Conservation (phyloP, 2,888 invertebrate genomes). For the Drosophila stalkeri region DNA sequence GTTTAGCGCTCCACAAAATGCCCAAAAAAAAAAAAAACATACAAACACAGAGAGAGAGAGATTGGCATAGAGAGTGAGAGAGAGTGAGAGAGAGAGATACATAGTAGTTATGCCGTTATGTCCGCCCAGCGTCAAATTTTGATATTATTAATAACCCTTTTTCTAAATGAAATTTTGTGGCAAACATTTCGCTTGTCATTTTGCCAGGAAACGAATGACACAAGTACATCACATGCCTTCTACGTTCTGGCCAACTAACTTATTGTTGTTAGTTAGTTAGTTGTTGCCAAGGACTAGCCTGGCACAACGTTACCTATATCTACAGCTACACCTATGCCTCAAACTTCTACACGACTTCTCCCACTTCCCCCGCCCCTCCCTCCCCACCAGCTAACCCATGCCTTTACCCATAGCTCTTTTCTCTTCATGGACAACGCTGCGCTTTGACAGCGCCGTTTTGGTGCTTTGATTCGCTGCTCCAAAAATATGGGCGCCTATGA, state of each 20-base stretch:
- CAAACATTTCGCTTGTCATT: constrained; percentile 76
- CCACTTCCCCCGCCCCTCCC: neutral
- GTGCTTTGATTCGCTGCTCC: constrained; percentile 68
- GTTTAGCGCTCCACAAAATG: constrained; percentile 64
- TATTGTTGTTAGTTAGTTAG: constrained; percentile 34
- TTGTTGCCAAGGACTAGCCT: constrained; percentile 34
- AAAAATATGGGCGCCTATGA: constrained; percentile 60
- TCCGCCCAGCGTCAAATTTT: constrained; percentile 67
- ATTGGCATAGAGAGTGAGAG: neutral
- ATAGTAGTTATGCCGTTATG: constrained; percentile 27
- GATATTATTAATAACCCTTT: constrained; percentile 78
- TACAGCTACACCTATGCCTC: neutral
- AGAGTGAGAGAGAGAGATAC: neutral
- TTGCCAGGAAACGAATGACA: constrained; percentile 74
- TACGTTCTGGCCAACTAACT: constrained; percentile 21
- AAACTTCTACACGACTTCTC: too few species aligned
- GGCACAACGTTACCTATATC: neutral
- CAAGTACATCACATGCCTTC: constrained; percentile 66
- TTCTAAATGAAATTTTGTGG: constrained; percentile 77
- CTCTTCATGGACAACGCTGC: constrained; percentile 11
- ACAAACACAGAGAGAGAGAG: constrained; percentile 7
- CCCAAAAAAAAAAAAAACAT: constrained; percentile 46
- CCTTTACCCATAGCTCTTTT: neutral
- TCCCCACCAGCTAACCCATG: neutral
- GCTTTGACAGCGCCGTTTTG: constrained; percentile 71